Base-by-base conservation (phyloP, 2,888 invertebrate genomes). In the Eumacrocentrus americanus region DNA sequence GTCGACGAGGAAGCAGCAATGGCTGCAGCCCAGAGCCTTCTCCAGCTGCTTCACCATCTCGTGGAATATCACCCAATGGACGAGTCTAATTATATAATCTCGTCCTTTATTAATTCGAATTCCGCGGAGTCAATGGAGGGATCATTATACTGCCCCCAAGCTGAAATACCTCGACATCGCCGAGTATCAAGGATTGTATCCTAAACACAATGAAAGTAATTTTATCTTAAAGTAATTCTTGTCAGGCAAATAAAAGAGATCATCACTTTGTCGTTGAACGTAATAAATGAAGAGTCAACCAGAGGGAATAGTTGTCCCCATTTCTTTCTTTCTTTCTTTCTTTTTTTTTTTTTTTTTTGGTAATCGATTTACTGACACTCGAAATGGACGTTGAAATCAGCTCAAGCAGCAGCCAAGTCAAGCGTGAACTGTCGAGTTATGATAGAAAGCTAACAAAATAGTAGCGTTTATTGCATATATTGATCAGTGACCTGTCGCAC, bases 1-100 rank as follows among this genome's bases (percentile, higher is more conserved):
- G 77, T 64, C 82, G 83, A 14, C 87, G 89, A 9, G 87, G 86
- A 62, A 85, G 85, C 59, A 84, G 84, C 58, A 83, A 84, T 57
- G 86, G 86, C 11, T 87, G 88, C 61, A 88, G 89, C 29, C 88
- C 89, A 1, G 87, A 89, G 9, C 89, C 91, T 22, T 91, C 91
- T 2, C 90, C 90, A 0, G 72, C 73, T 1, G 76, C 71, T 18
- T 79, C 80, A 6, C 79, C 79, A 4, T 75, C 75, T 7, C 74
- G 76, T 7, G 74, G 75, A 35, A 71, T 77, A 65, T 79, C 77
- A 25, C 78, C 78, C 0, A 80, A 77, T 48, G 79, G 77, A 48
- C 71, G 75, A 50, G 61, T 72, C 64, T 80, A 78, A 75, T 68
- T 12, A 23, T 18, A 9, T 42, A 16, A 16, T 40, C 6, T 16